Base-by-base conservation (phyloP, 2,888 invertebrate genomes). In the Monochamus alternatus region DNA sequence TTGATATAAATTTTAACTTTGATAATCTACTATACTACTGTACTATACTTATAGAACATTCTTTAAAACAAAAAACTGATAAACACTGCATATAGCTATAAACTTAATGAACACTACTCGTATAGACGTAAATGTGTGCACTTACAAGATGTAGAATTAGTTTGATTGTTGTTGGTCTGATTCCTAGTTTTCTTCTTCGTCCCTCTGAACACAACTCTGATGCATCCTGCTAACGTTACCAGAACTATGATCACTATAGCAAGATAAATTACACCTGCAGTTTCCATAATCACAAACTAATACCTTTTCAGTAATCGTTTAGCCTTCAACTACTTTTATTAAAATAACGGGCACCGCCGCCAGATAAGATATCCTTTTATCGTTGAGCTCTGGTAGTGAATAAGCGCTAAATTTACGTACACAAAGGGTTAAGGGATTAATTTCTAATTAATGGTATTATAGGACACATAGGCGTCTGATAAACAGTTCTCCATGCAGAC, bases 311-410 rank as follows among this genome's bases (percentile, higher is more conserved):
- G 43, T n/a, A 68, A 58, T 43, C 44, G 55, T 66, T 55, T 51
- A 32, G 32, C 31, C n/a, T 55, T 22, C 55, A 55, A 55, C 55
- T 31, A 60, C 60, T 69, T 47, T 69, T 60, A 62, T 69, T 60
- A 59, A 68, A 69, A 43, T 14, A 32, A 69, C 43, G 31, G 10
- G 47, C n/a, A 44, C 44, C 68, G n/a, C n/a, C 60, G n/a, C 22
- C 60, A 69, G 69, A 69, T 69, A 69, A 69, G 69, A 69, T 69
- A 69, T 22, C 30, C 55, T 31, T 47, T 69, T 69, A 69, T 69
- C 69, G 14, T 14, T 8, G 69, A 31, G 38, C 47, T 44, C 4
- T 44, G 58, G 51, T 69, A 60, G 59, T 51, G 60, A 43, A 44
- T 47, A 43, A 69, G 59, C 52, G 68, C 68, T 7, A 43, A 22